A percentile compares a stretch with the other conserved stretches of the same genome.
phyloP scores from a whole-genome alignment of 2,113 vertebrate species.

The Hippolais icterina region DNA sequence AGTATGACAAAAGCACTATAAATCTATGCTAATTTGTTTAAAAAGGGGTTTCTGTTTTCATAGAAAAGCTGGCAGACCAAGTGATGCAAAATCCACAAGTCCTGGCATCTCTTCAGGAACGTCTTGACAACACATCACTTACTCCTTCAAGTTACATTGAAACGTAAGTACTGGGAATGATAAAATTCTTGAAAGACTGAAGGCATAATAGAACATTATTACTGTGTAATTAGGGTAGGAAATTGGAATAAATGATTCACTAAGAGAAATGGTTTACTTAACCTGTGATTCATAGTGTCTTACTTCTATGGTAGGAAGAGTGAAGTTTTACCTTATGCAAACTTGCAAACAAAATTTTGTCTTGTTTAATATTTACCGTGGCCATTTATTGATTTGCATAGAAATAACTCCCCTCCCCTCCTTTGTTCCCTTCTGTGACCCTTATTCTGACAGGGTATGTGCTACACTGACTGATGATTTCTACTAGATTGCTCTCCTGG shows the following conservation, averaged over 20 bases:
- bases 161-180: constrained; percentile 70
- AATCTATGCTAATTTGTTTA: neutral
- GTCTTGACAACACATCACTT: constrained; percentile 74
- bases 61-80: constrained; percentile 81
- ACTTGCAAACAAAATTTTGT: neutral
- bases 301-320: neutral
- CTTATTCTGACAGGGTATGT: rapidly evolving
- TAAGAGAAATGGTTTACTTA: neutral
- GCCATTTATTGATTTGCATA: neutral
- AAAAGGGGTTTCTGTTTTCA: neutral
- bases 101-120: constrained; percentile 80
- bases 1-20: neutral
- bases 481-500: neutral
- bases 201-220: neutral
- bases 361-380: rapidly evolving
- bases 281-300: neutral
- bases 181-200: neutral
- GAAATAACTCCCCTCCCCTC: neutral
- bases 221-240: neutral
- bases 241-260: neutral
- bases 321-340: neutral
- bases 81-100: constrained; percentile 85
- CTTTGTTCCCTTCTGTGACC: neutral
- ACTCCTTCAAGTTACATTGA: constrained; percentile 84
- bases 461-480: neutral